Evolutionary conservation across 2,888 invertebrate genomes (phyloP).

Genomic region (Pseudococcus jackbeardsleyi): DNA sequence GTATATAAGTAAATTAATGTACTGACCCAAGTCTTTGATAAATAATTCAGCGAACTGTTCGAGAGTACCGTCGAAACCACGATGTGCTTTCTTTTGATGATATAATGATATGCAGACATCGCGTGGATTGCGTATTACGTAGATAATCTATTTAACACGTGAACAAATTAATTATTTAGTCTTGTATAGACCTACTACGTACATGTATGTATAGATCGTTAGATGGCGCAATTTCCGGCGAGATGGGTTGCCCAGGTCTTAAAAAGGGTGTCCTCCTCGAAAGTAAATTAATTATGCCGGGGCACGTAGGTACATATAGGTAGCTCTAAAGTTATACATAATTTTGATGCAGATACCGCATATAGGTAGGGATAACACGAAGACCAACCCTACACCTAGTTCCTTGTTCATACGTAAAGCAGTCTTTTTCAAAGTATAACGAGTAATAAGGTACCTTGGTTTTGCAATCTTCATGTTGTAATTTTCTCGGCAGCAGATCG

Average conservation of each 20-base stretch:
- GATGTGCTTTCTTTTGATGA: conserved; percentile 82
- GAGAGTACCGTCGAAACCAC: conserved; percentile 74
- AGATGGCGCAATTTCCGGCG: not conserved
- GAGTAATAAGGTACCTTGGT: conserved; percentile 66
- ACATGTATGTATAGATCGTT: not conserved
- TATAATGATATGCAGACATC: conserved; percentile 91
- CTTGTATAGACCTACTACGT: not conserved
- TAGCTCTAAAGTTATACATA: not conserved
- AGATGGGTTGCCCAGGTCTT: not conserved
- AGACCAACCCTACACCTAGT: too few species aligned
- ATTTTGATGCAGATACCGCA: too few species aligned
- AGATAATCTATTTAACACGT: conserved; percentile 78
- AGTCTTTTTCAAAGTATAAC: not conserved
- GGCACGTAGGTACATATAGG: not conserved
- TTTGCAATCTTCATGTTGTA: conserved; percentile 66
- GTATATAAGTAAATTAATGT: conserved; percentile 6
- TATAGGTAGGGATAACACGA: too few species aligned
- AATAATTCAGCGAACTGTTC: conserved; percentile 83
- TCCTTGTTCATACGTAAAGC: not conserved
- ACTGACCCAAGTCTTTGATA: conserved; percentile 73
- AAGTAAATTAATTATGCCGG: not conserved
- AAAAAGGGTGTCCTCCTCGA: not conserved
- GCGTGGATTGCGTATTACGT: conserved; percentile 89
- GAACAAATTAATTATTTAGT: conserved; percentile 37
- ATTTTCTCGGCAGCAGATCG: conserved; percentile 66